phyloP scores from a whole-genome alignment of 2,113 vertebrate species.

The Scartelaos histophorus region DNA sequence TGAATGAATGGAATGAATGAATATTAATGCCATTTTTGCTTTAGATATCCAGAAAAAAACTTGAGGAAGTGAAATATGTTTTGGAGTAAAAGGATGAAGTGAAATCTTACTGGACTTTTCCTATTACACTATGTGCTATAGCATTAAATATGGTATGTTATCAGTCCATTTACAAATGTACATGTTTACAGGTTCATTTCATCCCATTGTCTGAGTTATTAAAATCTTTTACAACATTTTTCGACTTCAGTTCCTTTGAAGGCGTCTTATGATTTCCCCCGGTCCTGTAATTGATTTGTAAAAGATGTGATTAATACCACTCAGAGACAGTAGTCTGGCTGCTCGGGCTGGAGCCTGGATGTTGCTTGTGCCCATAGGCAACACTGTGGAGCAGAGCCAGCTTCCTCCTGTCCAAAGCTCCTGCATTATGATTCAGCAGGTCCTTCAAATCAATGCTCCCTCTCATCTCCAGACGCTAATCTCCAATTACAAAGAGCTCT shows the following conservation, averaged over 20 bases:
- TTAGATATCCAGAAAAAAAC: too few relatives aligned
- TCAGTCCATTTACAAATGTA: too few relatives aligned
- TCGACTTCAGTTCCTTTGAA: background rate
- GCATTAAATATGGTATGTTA: background rate
- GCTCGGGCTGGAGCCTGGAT: constrained; percentile 17
- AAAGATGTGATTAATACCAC: constrained; percentile 36
- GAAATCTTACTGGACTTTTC: too few relatives aligned
- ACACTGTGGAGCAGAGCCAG: constrained; percentile 20
- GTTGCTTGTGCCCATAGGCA: constrained; percentile 17
- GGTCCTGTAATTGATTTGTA: constrained; percentile 15
- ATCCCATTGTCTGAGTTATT: background rate
- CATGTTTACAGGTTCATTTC: background rate
- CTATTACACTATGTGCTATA: too few relatives aligned
- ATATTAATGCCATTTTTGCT: too few relatives aligned
- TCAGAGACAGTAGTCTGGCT: constrained; percentile 24
- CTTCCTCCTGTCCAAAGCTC: constrained; percentile 26
- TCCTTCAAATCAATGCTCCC: constrained; percentile 32
- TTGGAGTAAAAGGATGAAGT: too few relatives aligned
- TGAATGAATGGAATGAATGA: too few relatives aligned
- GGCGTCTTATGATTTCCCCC: background rate
- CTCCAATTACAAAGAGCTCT: constrained; percentile 33
- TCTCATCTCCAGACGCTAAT: constrained; percentile 14
- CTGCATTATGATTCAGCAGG: constrained; percentile 35
- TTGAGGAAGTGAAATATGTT: too few relatives aligned
- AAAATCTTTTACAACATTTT: background rate